Conservation (phyloP, 2,888 invertebrate species). For the Rhynchonema sp. region DNA sequence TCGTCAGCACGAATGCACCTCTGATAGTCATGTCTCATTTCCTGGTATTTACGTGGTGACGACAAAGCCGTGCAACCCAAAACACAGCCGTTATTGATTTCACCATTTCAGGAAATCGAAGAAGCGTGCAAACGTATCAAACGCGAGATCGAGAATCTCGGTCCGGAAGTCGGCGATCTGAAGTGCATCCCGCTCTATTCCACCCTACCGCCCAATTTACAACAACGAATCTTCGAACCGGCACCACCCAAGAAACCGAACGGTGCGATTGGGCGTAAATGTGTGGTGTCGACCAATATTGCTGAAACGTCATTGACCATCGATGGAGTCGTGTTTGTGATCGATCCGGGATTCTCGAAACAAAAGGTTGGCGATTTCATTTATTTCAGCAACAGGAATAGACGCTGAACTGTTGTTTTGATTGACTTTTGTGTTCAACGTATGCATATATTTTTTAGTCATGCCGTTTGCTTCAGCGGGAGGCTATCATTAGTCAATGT, state of each 20-base stretch:
- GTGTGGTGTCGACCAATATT: slow-evolving; percentile 91
- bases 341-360: slow-evolving; percentile 97
- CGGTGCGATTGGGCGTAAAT: slow-evolving; percentile 17
- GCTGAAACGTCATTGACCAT: slow-evolving; percentile 97
- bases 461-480: too few species aligned
- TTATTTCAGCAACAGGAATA: too few species aligned
- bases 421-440: not conserved
- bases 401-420: too few species aligned
- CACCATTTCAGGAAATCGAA: slow-evolving; percentile 56
- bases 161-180: slow-evolving; percentile 74
- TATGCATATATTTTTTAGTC: too few species aligned
- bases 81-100: too few species aligned
- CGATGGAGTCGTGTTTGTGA: slow-evolving; percentile 96
- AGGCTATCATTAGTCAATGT: too few species aligned
- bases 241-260: slow-evolving; percentile 60
- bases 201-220: slow-evolving; percentile 84
- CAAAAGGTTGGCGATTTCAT: slow-evolving; percentile 56
- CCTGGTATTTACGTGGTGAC: too few species aligned
- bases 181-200: slow-evolving; percentile 97
- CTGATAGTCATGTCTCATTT: too few species aligned
- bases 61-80: too few species aligned
- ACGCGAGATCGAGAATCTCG: slow-evolving; percentile 80
- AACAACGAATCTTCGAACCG: slow-evolving; percentile 69
- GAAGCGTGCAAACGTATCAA: slow-evolving; percentile 95
- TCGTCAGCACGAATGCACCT: too few species aligned